phyloP scores from a whole-genome alignment of 2,888 invertebrate genomes.

The Chrysolina haemoptera region DNA sequence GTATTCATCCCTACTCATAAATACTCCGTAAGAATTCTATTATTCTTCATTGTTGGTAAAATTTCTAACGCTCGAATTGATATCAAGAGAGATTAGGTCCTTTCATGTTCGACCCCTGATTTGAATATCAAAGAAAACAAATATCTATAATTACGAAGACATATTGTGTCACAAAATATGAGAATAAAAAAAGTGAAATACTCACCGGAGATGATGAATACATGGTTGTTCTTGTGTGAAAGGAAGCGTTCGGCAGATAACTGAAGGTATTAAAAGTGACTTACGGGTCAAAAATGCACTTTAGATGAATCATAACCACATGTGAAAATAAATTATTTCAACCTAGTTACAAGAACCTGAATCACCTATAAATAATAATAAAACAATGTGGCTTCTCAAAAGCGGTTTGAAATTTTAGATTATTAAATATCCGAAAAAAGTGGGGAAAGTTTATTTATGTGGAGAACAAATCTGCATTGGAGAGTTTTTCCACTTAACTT shows the following conservation, averaged over 20 bases:
- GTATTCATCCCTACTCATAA: slow-evolving; percentile 35
- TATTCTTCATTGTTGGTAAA: slow-evolving; percentile 38
- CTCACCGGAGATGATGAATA: slow-evolving; percentile 28
- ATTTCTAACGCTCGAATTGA: slow-evolving; percentile 42
- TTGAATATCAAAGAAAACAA: slow-evolving; percentile 51
- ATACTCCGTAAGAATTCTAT: slow-evolving; percentile 45
- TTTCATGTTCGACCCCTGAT: slow-evolving; percentile 40
- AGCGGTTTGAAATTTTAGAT: neutral
- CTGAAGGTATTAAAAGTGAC: slow-evolving; percentile 26
- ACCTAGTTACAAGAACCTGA: slow-evolving; percentile 9
- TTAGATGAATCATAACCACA: slow-evolving; percentile 22
- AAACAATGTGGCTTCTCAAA: neutral
- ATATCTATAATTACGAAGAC: slow-evolving; percentile 41
- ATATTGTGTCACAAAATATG: slow-evolving; percentile 24
- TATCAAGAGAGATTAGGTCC: slow-evolving; percentile 48
- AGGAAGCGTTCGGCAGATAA: slow-evolving; percentile 1
- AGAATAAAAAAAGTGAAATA: slow-evolving; percentile 21
- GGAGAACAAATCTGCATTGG: too few relatives aligned
- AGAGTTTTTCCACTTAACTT: too few relatives aligned
- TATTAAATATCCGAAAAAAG: too few relatives aligned
- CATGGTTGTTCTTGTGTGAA: slow-evolving; percentile 25
- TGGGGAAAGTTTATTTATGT: too few relatives aligned
- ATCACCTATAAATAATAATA: neutral
- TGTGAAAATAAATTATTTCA: slow-evolving; percentile 15
- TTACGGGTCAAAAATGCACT: slow-evolving; percentile 21